Evolutionary conservation across 64 coral and sea anemone species (phyloP), one percentile per base, ranked within the genome.

Genomic region (Montipora sp.): DNA sequence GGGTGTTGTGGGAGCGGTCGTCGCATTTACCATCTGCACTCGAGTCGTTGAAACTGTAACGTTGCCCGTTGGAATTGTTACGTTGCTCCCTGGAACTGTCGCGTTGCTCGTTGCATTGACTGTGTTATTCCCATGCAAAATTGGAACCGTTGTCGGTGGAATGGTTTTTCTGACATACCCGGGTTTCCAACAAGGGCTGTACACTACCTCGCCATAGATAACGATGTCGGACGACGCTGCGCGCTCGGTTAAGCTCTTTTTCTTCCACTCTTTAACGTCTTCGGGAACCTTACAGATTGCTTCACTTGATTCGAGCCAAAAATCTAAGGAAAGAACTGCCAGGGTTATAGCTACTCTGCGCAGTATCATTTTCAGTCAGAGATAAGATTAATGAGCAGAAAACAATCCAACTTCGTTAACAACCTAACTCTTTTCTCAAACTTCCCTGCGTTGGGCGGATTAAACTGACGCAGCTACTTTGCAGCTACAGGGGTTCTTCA

Each of bases 121-220:
- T 6, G 65, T 21, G 16, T 48, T 85, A 48, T 45, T 65, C 8
- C 82, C 60, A 46, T 63, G 70, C 8, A 68, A 59, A 71, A 20
- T 7, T 72, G 18, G 59, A 5, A 43, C 20, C 65, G 82, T 47
- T 5, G 82, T 85, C 8, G 82, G 66, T 20, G 66, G 82, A 48
- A 16, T 21, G 0, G 82, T 85, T 72, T 61, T 61, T n/a, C 71
- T 85, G 0, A 85, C 63, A 85, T 49, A 85, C 19, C 82, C 82
- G 68, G 82, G 82, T 50, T 85, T 85, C 82, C 82, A 61, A 70
- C 90, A 84, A 72, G 94, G 94, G 51, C 94, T 96, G 18, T 18
- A 70, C 7, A 92, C 59, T 10, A 98, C 96, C n/a, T 92, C 93
- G 2, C 96, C 96, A 45, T 93, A 93, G 0, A 94, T 89, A 77